Percentiles rank a stretch among this genome's conserved stretches.
Evolutionary conservation across 2,888 invertebrate species (phyloP).

Genomic region (Drosophila merina): DNA sequence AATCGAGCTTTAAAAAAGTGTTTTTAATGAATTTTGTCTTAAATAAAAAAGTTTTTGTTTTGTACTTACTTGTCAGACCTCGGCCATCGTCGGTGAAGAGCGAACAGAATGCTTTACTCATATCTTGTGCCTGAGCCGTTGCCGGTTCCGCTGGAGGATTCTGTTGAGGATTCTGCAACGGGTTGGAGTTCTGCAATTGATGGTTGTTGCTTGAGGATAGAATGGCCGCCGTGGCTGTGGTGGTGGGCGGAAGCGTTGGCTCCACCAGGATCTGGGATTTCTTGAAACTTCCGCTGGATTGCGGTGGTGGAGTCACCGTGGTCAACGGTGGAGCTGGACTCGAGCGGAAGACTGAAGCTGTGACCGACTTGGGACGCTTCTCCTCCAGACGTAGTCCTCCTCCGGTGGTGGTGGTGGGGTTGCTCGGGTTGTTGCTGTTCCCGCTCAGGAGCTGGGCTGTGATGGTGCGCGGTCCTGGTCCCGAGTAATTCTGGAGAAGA

Average conservation of each 20-base stretch:
- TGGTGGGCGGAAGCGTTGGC: constrained; percentile 55
- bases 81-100: constrained; percentile 91
- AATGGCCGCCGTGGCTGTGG: constrained; percentile 62
- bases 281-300: constrained; percentile 24
- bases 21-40: too few relatives aligned
- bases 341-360: constrained; percentile 81
- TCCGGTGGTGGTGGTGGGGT: constrained; percentile 7
- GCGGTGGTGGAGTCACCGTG: constrained; percentile 8
- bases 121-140: constrained; percentile 88
- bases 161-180: constrained; percentile 36
- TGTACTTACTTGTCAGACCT: constrained; percentile 91
- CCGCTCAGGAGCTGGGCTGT: constrained; percentile 63
- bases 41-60: too few relatives aligned
- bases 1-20: neutral
- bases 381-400: constrained; percentile 50
- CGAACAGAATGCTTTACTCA: constrained; percentile 96
- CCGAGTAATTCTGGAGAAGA: constrained; percentile 53
- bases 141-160: constrained; percentile 1
- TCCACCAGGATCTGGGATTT: constrained; percentile 46
- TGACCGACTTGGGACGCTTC: constrained; percentile 83
- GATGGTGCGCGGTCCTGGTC: constrained; percentile 66
- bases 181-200: constrained; percentile 33
- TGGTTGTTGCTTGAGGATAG: constrained; percentile 61
- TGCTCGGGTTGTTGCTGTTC: constrained; percentile 19
- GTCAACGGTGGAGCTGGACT: constrained; percentile 46